A percentile compares a stretch with the other conserved stretches of the same genome.
phyloP scores from a whole-genome alignment of 2,888 invertebrate species.

The Cyrtodaria siliqua region DNA sequence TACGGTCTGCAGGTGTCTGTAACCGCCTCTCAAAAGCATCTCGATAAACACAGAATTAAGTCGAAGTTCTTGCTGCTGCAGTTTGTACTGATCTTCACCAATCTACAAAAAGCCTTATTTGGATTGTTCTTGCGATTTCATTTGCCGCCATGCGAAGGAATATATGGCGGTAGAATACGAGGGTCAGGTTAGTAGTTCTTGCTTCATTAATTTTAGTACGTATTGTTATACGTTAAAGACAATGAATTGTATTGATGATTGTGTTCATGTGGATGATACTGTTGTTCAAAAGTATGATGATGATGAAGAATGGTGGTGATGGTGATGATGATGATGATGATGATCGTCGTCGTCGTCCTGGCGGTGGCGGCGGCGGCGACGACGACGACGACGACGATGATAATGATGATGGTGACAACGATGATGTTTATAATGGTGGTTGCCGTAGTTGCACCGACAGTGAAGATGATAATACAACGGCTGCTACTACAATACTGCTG shows the following conservation, averaged over 20 bases:
- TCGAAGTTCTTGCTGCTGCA: constrained; percentile 38
- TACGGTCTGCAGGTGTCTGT: constrained; percentile 30
- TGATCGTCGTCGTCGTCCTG: not conserved
- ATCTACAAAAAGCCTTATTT: constrained; percentile 29
- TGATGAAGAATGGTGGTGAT: no score
- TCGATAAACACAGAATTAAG: constrained; percentile 37
- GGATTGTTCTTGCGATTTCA: constrained; percentile 17
- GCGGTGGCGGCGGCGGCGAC: not conserved
- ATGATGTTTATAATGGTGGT: no score
- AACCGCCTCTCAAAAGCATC: constrained; percentile 13
- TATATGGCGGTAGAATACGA: constrained; percentile 20
- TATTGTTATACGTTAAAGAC: no score
- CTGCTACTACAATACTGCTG: not conserved
- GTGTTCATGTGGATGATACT: no score
- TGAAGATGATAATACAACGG: not conserved
- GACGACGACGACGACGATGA: not conserved
- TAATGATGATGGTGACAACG: not conserved
- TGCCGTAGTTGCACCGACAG: no score
- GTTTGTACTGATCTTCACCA: constrained; percentile 30
- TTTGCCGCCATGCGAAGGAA: constrained; percentile 24
- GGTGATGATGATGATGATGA: not conserved
- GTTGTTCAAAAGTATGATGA: no score
- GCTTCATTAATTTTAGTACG: no score
- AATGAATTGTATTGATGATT: no score
- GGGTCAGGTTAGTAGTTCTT: no score